phyloP scores from a whole-genome alignment of 2,797 vertebrate genomes.

The Picus viridis region DNA sequence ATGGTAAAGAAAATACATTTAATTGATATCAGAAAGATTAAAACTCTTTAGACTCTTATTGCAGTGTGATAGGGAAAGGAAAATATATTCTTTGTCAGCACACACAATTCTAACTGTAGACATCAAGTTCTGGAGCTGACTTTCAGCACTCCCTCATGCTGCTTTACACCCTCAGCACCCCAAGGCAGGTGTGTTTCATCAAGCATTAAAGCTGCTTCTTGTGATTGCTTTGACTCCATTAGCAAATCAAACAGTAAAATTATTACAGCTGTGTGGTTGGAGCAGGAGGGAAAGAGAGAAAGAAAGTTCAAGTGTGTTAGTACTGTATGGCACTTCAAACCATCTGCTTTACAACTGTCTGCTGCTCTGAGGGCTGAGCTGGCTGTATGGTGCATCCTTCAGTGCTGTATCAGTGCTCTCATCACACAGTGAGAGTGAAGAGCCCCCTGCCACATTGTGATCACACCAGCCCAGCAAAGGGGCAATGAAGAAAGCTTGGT shows the following conservation, averaged over 20 bases:
- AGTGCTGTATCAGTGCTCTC: accelerated
- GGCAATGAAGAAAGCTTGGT: not conserved
- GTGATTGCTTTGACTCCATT: slow-evolving; percentile 6
- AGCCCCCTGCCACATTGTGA: accelerated
- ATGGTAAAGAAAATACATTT: not conserved
- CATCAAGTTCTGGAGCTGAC: not conserved
- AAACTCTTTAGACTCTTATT: not conserved
- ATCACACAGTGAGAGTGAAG: accelerated
- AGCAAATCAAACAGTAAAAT: slow-evolving; percentile 35
- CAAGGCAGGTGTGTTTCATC: not conserved
- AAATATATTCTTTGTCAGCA: not conserved
- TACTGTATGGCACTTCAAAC: not conserved
- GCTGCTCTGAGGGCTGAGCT: not conserved
- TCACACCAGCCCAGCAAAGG: accelerated
- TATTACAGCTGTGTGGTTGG: slow-evolving; percentile 10
- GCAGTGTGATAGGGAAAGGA: not conserved
- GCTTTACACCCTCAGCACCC: not conserved
- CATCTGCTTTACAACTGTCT: slow-evolving; percentile 6
- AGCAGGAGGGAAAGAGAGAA: not conserved
- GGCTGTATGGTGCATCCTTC: not conserved
- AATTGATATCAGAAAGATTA: not conserved
- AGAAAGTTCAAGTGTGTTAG: slow-evolving; percentile 42
- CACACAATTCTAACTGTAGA: not conserved
- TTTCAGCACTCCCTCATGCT: not conserved
- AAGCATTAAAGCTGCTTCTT: slow-evolving; percentile 37